Base-by-base conservation (phyloP, 2,888 invertebrate genomes). In the Nemotelus nigrinus region DNA sequence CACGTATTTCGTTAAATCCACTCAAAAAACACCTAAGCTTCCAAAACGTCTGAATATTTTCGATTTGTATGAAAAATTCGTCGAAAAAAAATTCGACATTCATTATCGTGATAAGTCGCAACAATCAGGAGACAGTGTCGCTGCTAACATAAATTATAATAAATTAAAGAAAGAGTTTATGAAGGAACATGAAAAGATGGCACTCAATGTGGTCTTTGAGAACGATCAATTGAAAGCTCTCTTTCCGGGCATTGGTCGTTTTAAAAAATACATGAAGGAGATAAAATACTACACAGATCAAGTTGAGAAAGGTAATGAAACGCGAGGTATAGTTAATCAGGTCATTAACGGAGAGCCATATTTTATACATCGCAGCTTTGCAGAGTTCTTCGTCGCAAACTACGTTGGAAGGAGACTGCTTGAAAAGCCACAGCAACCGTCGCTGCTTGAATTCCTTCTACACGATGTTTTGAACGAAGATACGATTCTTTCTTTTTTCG, bases 341-440 rank as follows among this genome's bases (percentile, higher is more conserved):
- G 50, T 74, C 3, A 43, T 63, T 8, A 41, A 60, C 43, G 60
- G 60, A 2, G 63, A 67, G 41, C 76, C 67, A 0, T 39, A 57
- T 57, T 76, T 76, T 39, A 55, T 76, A 10, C 76, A 76, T 58
- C 65, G 76, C 39, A 76, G 67, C 4, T 57, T 76, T 43, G 57
- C 76, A 8, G 76, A 76, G n/a, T 76, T 55, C 50, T 76, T 76
- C 25, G 8, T 64, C 8, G 76, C 67, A 6, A 57, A 76, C 0
- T 48, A 48, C n/a, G n/a, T n/a, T n/a, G n/a, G n/a, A n/a, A n/a
- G n/a, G n/a, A n/a, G n/a, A n/a, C n/a, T 64, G 25, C 3, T 50
- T 10, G 39, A 8, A 44, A 70, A 55, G 25, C 0, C n/a, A 43
- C 53, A 44, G 7, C 55, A 70, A 3, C 43, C n/a, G 7, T 2